Evolutionary conservation across 2,888 invertebrate genomes (phyloP), one percentile per base, ranked within the genome.

Genomic region (Blastobasis adustella): DNA sequence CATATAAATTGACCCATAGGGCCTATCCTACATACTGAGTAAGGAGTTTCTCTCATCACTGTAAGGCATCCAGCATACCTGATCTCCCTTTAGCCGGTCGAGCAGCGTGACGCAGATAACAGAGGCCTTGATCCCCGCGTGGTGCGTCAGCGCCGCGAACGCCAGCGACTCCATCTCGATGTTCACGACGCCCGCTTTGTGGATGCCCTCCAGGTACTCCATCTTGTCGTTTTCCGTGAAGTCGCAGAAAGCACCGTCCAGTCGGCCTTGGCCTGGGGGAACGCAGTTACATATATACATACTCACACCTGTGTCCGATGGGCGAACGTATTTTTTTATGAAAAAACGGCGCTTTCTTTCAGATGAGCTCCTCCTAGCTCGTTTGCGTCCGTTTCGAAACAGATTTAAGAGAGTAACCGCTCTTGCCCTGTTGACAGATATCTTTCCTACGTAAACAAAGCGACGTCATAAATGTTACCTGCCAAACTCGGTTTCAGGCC

Each of bases 81-180:
- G 98, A 84, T 99, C 99, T 37, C 97, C 96, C 73, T 96, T 94
- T 45, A 98, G 91, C 58, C 99, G 91, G 83, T 99, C 97, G 49
- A 99, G 88, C 40, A 99, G 82, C 0, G 98, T 93, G 49, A 98
- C 98, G 77, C 98, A 99, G 37, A 98, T 91, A 41, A 98, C 95
- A n/a, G 96, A 97, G 0, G 97, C 94, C 76, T 93, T 94, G 61
- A 98, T 95, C 9, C 97, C 96, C 6, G 98, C 98, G 76, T 96
- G 95, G 76, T 96, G 94, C 37, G 97, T 98, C 50, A 98, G 91
- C 1, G 98, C 97, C 0, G 98, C 96, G 76, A 99, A 98, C 9
- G 96, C 94, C 6, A 96, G 90, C 43, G 96, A 95, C 84, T 99
- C 99, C 98, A 98, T 98, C 89, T 99, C 99, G 66, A 99, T 98